Conservation (phyloP, 2,797 vertebrate species). For the Gastrophryne carolinensis region DNA sequence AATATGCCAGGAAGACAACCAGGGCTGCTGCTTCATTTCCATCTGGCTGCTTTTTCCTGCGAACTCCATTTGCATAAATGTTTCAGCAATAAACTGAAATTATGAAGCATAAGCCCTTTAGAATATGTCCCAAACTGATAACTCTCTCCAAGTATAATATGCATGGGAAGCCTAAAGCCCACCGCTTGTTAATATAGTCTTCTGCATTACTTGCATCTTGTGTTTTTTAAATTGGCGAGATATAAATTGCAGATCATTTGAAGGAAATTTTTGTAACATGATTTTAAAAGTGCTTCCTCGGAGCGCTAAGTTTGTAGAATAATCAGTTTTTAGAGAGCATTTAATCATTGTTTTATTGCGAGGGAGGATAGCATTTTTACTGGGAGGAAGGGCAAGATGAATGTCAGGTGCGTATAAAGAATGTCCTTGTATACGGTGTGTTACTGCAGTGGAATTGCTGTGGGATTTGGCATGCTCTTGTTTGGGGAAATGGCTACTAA, state of each 20-base stretch:
- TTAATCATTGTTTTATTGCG: conserved; percentile 37
- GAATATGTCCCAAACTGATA: conserved; percentile 67
- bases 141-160: conserved; percentile 64
- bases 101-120: conserved; percentile 69
- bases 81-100: conserved; percentile 71
- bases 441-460: conserved; percentile 47
- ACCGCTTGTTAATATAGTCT: conserved; percentile 45
- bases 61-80: conserved; percentile 72
- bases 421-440: conserved; percentile 46
- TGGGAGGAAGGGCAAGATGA: conserved; percentile 6
- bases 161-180: conserved; percentile 52
- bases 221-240: conserved; percentile 40
- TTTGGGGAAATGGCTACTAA: conserved; percentile 40
- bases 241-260: conserved; percentile 43
- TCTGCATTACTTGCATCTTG: conserved; percentile 8
- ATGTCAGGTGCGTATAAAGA: conserved; percentile 29
- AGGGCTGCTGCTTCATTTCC: conserved; percentile 67
- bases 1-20: conserved; percentile 69
- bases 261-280: conserved; percentile 35
- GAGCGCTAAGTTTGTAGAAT: conserved; percentile 27
- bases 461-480: conserved; percentile 41
- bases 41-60: conserved; percentile 68
- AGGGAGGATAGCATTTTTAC: conserved; percentile 29
- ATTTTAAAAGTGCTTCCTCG: conserved; percentile 14
- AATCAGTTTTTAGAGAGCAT: conserved; percentile 34